Conservation (phyloP, 2,888 invertebrate genomes). For the Leptarthrus brevirostris region DNA sequence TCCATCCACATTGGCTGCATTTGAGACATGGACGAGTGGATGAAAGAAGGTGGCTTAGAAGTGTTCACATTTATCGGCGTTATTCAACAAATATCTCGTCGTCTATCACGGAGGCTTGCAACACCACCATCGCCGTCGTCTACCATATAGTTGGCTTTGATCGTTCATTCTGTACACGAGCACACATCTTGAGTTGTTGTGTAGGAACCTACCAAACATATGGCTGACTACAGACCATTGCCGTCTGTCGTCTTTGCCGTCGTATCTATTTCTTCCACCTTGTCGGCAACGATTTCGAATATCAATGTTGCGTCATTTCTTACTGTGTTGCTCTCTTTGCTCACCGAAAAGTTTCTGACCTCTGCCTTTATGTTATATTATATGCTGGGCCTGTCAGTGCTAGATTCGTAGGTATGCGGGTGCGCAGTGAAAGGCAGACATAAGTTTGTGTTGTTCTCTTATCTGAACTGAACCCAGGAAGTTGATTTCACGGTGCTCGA, state of each 20-base stretch:
- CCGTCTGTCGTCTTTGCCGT: neutral
- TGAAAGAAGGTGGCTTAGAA: neutral
- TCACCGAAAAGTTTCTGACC: slow-evolving; percentile 26
- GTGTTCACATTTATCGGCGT: neutral
- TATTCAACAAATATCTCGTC: neutral
- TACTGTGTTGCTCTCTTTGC: neutral
- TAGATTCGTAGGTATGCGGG: slow-evolving; percentile 17
- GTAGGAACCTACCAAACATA: too few relatives aligned
- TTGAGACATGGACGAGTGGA: too few relatives aligned
- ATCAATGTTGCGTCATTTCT: slow-evolving; percentile 28
- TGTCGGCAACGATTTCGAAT: slow-evolving; percentile 17
- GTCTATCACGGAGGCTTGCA: neutral
- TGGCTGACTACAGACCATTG: too few relatives aligned
- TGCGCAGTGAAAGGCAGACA: slow-evolving; percentile 37
- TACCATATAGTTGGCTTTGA: neutral
- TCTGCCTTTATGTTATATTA: neutral
- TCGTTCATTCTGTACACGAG: too few relatives aligned
- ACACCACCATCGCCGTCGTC: neutral
- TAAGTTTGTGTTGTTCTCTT: neutral
- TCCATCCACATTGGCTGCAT: too few relatives aligned
- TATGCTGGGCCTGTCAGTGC: neutral
- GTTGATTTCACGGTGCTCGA: slow-evolving; percentile 18
- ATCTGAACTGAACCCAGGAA: slow-evolving; percentile 14
- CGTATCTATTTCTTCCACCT: neutral
- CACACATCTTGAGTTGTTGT: too few relatives aligned